Evolutionary conservation across 2,113 vertebrate species (phyloP).

Genomic region (Peromyscus leucopus): DNA sequence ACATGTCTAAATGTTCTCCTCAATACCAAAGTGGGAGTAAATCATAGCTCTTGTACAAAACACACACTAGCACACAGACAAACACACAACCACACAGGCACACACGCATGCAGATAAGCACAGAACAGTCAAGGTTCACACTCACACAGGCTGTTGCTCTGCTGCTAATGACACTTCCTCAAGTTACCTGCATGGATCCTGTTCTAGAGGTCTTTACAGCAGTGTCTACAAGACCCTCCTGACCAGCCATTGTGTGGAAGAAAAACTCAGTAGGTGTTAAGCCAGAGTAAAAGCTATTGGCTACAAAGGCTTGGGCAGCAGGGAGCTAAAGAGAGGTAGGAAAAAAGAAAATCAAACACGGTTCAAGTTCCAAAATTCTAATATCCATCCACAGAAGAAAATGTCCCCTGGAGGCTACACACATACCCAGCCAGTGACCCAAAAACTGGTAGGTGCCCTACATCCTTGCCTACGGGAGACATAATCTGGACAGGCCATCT

Average conservation of each 20-base stretch:
- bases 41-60: not conserved
- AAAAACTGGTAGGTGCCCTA: not conserved
- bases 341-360: constrained; percentile 43
- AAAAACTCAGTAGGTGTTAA: constrained; percentile 98
- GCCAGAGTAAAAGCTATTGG: constrained; percentile 98
- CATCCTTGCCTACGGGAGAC: not conserved
- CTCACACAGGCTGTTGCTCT: not conserved
- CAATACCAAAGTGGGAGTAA: not conserved
- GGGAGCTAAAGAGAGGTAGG: constrained; percentile 90
- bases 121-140: not conserved
- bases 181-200: constrained; percentile 97
- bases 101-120: not conserved
- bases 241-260: constrained; percentile 99
- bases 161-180: not conserved
- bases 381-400: constrained; percentile 60
- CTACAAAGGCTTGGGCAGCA: constrained; percentile 98
- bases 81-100: too few species aligned
- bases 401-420: not conserved
- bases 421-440: rapidly evolving
- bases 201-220: constrained; percentile 99
- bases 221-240: constrained; percentile 98
- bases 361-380: constrained; percentile 27
- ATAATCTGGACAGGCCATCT: not conserved
- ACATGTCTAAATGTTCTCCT: not conserved
- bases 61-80: not conserved